These are phyloP conservation scores for Propithecus deckenii DNA, from an alignment of 2,797 vertebrate species.

Conservation along the genomic window DNA sequence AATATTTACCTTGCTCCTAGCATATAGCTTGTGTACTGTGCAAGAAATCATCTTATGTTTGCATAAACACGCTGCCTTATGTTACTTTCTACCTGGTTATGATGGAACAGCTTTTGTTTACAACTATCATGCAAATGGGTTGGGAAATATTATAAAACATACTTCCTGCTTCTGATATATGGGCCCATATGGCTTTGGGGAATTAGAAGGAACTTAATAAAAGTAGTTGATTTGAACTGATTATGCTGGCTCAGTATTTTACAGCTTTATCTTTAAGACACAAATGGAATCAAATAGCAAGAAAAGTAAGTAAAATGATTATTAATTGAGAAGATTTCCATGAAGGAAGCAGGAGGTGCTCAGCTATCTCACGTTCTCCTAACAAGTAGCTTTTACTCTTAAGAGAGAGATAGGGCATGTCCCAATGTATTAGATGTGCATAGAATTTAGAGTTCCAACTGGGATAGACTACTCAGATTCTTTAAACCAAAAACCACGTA, in stretches of 20 bases:
- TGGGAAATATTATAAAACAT: not conserved
- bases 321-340: not conserved
- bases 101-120: not conserved
- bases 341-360: not conserved
- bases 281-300: not conserved
- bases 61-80: not conserved
- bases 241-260: not conserved
- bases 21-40: not conserved
- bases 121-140: not conserved
- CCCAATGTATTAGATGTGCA: not conserved
- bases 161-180: not conserved
- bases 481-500: conserved; percentile 32
- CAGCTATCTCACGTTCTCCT: not conserved
- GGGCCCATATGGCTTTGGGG: not conserved
- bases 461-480: not conserved
- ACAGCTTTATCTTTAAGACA: not conserved
- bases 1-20: not conserved
- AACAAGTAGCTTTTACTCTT: not conserved
- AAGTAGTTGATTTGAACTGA: not conserved
- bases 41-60: not conserved
- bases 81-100: not conserved
- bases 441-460: not conserved
- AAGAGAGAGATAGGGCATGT: not conserved
- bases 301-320: not conserved
- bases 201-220: not conserved